These are phyloP conservation scores for Brachyrhaphis roseni DNA, from an alignment of 2,797 vertebrate species.

Conservation along the genomic window DNA sequence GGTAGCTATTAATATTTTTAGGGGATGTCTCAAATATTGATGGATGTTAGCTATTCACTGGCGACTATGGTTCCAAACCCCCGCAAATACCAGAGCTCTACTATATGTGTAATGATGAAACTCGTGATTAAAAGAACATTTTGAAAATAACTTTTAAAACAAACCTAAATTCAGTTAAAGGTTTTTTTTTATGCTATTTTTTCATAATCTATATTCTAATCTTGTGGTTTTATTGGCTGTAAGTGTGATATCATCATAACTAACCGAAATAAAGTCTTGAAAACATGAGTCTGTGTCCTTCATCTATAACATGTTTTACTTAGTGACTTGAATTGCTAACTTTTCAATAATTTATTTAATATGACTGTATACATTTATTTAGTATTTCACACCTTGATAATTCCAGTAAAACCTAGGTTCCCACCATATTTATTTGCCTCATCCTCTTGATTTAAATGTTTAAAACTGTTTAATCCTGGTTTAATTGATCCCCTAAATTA, in stretches of 20 bases:
- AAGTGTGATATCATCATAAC: background rate
- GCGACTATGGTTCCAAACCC: no score
- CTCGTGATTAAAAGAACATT: no score
- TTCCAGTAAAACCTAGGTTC: conserved; percentile 15
- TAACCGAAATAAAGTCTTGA: no score
- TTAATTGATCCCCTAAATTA: conserved; percentile 61
- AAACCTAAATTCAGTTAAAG: no score
- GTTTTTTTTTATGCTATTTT: no score
- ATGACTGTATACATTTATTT: conserved; percentile 12
- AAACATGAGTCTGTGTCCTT: no score
- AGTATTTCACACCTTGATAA: conserved; percentile 19
- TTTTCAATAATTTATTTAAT: background rate
- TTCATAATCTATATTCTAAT: background rate
- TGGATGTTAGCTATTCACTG: no score
- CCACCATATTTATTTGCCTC: conserved; percentile 36
- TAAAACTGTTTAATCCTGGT: conserved; percentile 44
- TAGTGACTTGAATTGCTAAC: background rate
- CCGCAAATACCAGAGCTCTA: no score
- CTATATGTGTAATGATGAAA: no score
- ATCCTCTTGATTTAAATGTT: conserved; percentile 49
- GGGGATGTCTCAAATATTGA: no score
- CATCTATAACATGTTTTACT: background rate
- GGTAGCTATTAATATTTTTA: no score
- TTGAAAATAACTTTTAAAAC: no score
- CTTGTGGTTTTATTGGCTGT: background rate